Percentiles rank a stretch among this genome's conserved stretches.
Conservation (phyloP, 2,888 invertebrate genomes). For the Pachydiplax longipennis region DNA sequence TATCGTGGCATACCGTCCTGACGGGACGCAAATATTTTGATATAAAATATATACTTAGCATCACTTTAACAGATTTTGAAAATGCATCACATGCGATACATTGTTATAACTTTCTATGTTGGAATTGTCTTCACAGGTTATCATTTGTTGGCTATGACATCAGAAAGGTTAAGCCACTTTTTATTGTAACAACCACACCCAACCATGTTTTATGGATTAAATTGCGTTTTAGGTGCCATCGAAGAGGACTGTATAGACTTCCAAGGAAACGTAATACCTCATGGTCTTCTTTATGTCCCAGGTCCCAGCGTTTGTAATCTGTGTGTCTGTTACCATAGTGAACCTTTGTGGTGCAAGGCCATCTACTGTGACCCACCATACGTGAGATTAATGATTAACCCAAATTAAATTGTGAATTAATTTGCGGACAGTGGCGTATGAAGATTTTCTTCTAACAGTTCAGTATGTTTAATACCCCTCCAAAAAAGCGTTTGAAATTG, state of each 20-base stretch:
- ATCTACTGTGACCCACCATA: slow-evolving; percentile 83
- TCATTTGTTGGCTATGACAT: background rate
- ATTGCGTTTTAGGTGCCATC: slow-evolving; percentile 63
- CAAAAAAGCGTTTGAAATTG: too few species aligned
- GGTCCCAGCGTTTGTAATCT: slow-evolving; percentile 85
- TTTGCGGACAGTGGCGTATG: slow-evolving; percentile 16
- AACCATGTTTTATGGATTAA: slow-evolving; percentile 24
- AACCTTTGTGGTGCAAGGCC: slow-evolving; percentile 87
- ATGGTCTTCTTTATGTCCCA: slow-evolving; percentile 83
- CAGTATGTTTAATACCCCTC: too few species aligned
- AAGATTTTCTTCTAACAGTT: background rate
- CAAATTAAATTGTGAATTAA: background rate
- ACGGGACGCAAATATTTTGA: slow-evolving; percentile 13
- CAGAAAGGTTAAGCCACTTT: background rate
- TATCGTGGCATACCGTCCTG: background rate
- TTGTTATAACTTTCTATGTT: slow-evolving; percentile 11
- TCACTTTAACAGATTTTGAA: background rate
- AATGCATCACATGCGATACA: slow-evolving; percentile 27
- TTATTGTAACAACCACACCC: slow-evolving; percentile 23
- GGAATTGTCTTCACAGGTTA: slow-evolving; percentile 42
- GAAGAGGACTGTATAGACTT: slow-evolving; percentile 86
- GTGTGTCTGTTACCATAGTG: slow-evolving; percentile 85
- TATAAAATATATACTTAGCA: background rate
- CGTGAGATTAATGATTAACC: slow-evolving; percentile 63
- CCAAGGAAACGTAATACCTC: slow-evolving; percentile 78